A percentile compares a stretch with the other conserved stretches of the same genome.
phyloP scores from a whole-genome alignment of 2,797 vertebrate species.

The Eutrigla gurnardus region DNA sequence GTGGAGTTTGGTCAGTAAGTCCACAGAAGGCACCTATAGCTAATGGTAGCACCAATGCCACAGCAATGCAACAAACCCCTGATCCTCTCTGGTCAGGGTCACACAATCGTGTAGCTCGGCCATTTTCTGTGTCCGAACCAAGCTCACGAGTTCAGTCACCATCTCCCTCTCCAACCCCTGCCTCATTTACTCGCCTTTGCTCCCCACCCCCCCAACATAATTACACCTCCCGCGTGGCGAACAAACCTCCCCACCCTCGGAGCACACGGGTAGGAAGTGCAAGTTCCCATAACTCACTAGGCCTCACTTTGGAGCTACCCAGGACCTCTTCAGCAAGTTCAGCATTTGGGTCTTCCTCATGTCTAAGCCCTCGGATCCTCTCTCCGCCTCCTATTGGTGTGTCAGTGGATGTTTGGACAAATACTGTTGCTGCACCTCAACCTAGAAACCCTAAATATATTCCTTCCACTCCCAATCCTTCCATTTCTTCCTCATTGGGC shows the following conservation, averaged over 20 bases:
- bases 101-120: constrained; percentile 82
- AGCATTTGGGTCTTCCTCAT: constrained; percentile 40
- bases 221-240: constrained; percentile 65
- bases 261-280: constrained; percentile 44
- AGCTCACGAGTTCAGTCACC: constrained; percentile 85
- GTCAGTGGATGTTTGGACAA: constrained; percentile 70
- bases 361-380: constrained; percentile 70
- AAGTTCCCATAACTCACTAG: constrained; percentile 80
- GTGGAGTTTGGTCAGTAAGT: constrained; percentile 44
- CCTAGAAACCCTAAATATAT: constrained; percentile 67
- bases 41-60: constrained; percentile 15
- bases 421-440: constrained; percentile 74
- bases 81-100: constrained; percentile 65
- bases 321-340: constrained; percentile 65
- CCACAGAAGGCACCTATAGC: constrained; percentile 40
- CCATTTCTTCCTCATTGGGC: constrained; percentile 34
- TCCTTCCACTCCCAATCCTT: constrained; percentile 23
- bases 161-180: constrained; percentile 64
- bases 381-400: constrained; percentile 83
- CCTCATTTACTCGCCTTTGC: constrained; percentile 60
- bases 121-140: constrained; percentile 86
- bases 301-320: constrained; percentile 78
- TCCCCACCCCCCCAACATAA: constrained; percentile 76
- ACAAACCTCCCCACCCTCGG: constrained; percentile 80
- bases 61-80: constrained; percentile 27